Conservation (phyloP, 1,140 invertebrate genomes). For the Heliconius himera region DNA sequence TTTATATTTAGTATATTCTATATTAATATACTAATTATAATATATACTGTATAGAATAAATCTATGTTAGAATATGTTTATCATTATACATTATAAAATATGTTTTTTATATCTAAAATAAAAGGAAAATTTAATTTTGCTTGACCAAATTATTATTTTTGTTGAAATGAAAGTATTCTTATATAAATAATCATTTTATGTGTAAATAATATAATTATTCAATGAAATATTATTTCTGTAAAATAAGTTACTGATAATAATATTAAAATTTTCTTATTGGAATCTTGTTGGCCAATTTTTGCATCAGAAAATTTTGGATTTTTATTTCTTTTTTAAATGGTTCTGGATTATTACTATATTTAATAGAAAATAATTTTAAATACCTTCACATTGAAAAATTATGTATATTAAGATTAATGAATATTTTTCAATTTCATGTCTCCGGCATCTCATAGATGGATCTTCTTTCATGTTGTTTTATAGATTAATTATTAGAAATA, state of each 20-base stretch:
- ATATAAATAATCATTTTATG: background rate
- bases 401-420: background rate
- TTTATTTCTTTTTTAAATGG: background rate
- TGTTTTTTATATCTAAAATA: too few species aligned
- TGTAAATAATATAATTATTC: background rate
- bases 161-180: too few species aligned
- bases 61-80: too few species aligned
- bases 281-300: conserved; percentile 16
- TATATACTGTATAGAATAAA: too few species aligned
- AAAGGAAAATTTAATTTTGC: too few species aligned
- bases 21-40: background rate
- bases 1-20: background rate
- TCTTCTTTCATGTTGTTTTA: background rate
- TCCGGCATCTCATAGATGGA: background rate
- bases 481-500: background rate
- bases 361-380: too few species aligned
- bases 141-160: too few species aligned
- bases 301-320: background rate
- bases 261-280: conserved; percentile 20
- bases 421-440: background rate
- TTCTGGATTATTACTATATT: too few species aligned
- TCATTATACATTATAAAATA: too few species aligned
- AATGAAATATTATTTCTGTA: background rate
- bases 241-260: background rate
- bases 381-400: background rate